These are phyloP conservation scores for Falco concolor DNA, from an alignment of 2,797 vertebrate species.

Conservation along the genomic window DNA sequence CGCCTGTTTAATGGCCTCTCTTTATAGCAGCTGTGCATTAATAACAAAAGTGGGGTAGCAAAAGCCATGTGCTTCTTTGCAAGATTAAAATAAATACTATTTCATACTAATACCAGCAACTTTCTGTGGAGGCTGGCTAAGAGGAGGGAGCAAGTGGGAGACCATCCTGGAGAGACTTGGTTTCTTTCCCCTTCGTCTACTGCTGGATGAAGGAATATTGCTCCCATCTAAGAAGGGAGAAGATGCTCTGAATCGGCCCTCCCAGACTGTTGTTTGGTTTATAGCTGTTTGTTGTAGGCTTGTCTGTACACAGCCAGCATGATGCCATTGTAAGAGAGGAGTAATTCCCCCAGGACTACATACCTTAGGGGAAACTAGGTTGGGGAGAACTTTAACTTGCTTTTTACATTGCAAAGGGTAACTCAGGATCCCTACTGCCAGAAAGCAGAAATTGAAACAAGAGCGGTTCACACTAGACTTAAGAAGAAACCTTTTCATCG, in stretches of 20 bases:
- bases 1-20: conserved; percentile 39
- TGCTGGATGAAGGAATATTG: background rate
- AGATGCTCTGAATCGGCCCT: background rate
- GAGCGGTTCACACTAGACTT: background rate
- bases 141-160: background rate
- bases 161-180: background rate
- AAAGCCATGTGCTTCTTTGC: background rate
- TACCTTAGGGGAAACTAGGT: background rate
- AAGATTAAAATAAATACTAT: conserved; percentile 51
- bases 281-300: background rate
- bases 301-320: background rate
- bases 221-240: background rate
- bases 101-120: background rate
- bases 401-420: background rate
- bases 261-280: background rate
- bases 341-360: background rate
- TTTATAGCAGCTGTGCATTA: conserved; percentile 40
- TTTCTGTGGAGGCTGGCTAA: background rate
- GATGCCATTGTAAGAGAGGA: background rate
- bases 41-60: conserved; percentile 10
- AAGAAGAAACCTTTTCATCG: background rate
- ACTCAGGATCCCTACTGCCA: background rate
- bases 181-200: background rate
- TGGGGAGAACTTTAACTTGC: background rate
- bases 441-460: background rate